Percentiles rank a stretch among this genome's conserved stretches.
Conservation (phyloP, 2,797 vertebrate species). For the Streptopelia turtur region DNA sequence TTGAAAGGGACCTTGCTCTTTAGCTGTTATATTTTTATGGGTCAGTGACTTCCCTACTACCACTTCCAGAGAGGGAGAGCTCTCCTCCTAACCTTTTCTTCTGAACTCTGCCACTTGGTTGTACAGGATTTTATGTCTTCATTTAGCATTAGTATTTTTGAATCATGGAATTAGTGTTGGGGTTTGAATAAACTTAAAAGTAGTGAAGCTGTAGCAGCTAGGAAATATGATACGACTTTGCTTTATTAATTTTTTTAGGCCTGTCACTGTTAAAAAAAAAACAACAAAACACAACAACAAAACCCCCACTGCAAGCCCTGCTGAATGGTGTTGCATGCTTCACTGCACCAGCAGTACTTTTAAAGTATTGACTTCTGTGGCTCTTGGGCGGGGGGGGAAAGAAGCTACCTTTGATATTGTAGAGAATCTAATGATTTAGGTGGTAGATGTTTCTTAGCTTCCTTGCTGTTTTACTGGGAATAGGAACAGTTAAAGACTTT, state of each 20-base stretch:
- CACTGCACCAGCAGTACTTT: not conserved
- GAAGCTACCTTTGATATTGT: not conserved
- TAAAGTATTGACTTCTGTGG: slow-evolving; percentile 6
- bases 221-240: not conserved
- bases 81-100: not conserved
- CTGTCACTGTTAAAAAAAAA: not conserved
- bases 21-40: not conserved
- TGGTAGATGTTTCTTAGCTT: not conserved
- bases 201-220: not conserved
- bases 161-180: not conserved
- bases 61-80: not conserved
- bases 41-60: not conserved
- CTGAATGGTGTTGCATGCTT: not conserved
- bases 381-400: not conserved
- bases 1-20: not conserved
- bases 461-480: not conserved
- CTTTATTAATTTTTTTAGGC: slow-evolving; percentile 13
- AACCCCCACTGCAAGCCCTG: not conserved
- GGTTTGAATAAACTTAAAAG: not conserved
- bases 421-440: slow-evolving; percentile 34
- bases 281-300: too few relatives aligned
- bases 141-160: not conserved
- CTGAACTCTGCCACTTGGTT: not conserved
- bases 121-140: not conserved
- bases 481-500: slow-evolving; percentile 1